These are phyloP conservation scores for Yponomeuta evonymella DNA, from an alignment of 2,888 invertebrate species.

Conservation along the genomic window DNA sequence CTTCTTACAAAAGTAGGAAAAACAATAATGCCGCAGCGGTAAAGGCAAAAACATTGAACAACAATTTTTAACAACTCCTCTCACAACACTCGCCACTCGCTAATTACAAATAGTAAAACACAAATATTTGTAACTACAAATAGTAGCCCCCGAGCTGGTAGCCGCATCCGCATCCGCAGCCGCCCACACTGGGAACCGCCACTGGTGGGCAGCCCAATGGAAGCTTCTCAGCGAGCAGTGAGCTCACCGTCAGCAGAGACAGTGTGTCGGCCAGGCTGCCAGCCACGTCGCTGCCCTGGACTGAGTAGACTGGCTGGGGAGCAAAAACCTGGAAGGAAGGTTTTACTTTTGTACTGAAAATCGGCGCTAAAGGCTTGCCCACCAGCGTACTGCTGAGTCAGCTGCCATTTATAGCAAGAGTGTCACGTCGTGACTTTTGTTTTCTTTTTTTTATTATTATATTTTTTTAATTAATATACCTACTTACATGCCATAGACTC, in stretches of 20 bases:
- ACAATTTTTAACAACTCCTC: neutral
- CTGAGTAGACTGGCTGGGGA: constrained; percentile 22
- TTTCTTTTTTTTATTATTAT: no score
- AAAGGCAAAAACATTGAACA: neutral
- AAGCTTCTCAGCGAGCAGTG: constrained; percentile 47
- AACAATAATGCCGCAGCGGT: no score
- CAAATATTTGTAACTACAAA: neutral
- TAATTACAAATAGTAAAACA: no score
- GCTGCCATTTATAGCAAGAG: no score
- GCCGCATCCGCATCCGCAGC: constrained; percentile 9
- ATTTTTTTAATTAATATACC: no score
- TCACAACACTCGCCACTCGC: neutral
- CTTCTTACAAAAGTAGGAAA: no score
- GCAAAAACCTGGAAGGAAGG: constrained; percentile 15
- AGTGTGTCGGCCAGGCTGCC: constrained; percentile 53
- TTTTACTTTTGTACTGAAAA: no score
- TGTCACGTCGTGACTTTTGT: no score
- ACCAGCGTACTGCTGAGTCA: no score
- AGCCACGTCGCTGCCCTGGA: constrained; percentile 41
- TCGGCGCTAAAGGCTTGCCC: no score
- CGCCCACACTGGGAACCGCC: constrained; percentile 22
- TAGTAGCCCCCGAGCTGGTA: neutral
- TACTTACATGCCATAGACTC: no score
- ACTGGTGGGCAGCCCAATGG: constrained; percentile 36
- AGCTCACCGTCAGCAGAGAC: constrained; percentile 55